Evolutionary conservation across 2,113 vertebrate genomes (phyloP).

Genomic region (Myrmecophaga tridactyla): DNA sequence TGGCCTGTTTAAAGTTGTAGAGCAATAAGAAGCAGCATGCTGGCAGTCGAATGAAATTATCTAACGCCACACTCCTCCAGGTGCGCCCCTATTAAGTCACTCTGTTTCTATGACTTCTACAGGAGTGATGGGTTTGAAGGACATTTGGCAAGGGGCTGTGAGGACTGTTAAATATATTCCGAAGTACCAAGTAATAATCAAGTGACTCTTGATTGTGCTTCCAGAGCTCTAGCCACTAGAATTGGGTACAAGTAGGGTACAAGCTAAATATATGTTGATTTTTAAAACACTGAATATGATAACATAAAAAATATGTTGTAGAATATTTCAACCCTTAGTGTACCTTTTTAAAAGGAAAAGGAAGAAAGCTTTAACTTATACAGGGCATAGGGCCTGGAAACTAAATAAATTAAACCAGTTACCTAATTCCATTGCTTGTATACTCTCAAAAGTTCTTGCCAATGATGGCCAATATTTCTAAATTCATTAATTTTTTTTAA

Average conservation of each 20-base stretch:
- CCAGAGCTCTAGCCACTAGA: conserved; percentile 64
- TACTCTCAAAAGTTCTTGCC: not conserved
- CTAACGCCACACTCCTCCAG: not conserved
- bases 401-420: not conserved
- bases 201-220: conserved; percentile 66
- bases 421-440: not conserved
- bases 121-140: conserved; percentile 63
- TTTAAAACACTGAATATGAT: conserved; percentile 39
- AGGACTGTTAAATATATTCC: conserved; percentile 69
- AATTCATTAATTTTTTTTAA: not conserved
- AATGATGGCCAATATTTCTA: not conserved
- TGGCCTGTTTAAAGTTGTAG: not conserved
- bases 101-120: conserved; percentile 54
- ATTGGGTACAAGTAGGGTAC: conserved; percentile 62
- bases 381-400: not conserved
- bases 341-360: conserved; percentile 33
- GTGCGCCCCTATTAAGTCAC: not conserved
- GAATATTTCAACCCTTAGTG: not conserved
- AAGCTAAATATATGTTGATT: conserved; percentile 64
- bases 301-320: conserved; percentile 27
- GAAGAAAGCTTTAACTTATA: not conserved
- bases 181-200: conserved; percentile 68
- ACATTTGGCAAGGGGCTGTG: conserved; percentile 59
- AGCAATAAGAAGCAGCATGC: not conserved
- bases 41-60: not conserved